Conservation (phyloP, 2,888 invertebrate genomes). For the Eurytoma californica region DNA sequence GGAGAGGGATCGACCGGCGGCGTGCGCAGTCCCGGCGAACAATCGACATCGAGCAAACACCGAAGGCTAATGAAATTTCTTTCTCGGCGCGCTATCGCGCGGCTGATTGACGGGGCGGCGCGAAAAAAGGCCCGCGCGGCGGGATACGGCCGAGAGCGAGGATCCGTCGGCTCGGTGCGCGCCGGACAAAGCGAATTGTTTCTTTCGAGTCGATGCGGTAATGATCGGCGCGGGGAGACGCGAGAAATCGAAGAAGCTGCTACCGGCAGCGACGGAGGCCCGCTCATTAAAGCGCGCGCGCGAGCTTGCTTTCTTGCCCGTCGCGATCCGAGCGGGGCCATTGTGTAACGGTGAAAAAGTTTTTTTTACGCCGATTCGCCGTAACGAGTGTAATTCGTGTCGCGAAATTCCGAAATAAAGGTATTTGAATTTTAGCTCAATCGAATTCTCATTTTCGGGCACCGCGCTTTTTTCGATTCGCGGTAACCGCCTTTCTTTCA, state of each 20-base stretch:
- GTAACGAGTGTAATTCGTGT: too few species aligned
- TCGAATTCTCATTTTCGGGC: too few species aligned
- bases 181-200: constrained; percentile 56
- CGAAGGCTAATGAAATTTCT: constrained; percentile 51
- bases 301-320: neutral
- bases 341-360: neutral
- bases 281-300: constrained; percentile 27
- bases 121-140: constrained; percentile 37
- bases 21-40: constrained; percentile 7
- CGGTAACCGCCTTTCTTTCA: too few species aligned
- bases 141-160: constrained; percentile 19
- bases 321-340: neutral
- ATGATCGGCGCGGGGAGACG: constrained; percentile 44
- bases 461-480: too few species aligned
- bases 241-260: constrained; percentile 3
- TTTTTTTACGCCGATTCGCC: too few species aligned
- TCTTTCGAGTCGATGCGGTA: constrained; percentile 48
- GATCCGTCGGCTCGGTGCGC: neutral
- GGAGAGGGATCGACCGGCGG: neutral
- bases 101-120: constrained; percentile 48
- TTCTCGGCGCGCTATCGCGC: constrained; percentile 23
- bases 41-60: constrained; percentile 41
- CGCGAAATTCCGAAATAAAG: too few species aligned
- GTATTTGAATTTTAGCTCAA: neutral
- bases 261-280: neutral